Conservation (phyloP, 2,888 invertebrate genomes). For the Nomada goodeniana region DNA sequence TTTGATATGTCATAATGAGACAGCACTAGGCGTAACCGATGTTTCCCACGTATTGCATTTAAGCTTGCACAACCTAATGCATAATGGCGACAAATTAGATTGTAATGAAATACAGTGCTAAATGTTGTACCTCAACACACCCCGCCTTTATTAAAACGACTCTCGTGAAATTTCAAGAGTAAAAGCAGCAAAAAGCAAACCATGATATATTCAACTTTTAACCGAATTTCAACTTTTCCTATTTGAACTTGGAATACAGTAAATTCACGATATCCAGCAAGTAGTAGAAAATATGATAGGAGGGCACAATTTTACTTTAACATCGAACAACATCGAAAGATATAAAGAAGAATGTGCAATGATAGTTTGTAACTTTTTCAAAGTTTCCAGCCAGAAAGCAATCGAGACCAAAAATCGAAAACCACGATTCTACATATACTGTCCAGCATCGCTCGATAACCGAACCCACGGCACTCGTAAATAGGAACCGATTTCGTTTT, state of each 20-base stretch:
- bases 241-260: background rate
- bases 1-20: background rate
- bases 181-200: background rate
- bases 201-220: background rate
- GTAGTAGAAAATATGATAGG: background rate
- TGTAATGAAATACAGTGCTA: conserved; percentile 8
- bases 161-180: background rate
- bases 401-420: background rate
- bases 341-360: background rate
- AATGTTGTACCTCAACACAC: background rate
- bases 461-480: background rate
- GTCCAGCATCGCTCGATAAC: too few relatives aligned
- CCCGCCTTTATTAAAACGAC: background rate
- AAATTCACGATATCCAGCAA: background rate
- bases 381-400: background rate
- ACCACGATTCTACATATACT: background rate
- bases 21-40: background rate
- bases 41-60: conserved; percentile 13
- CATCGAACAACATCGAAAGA: background rate
- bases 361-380: background rate
- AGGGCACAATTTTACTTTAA: background rate
- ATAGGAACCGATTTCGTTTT: background rate
- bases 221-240: background rate
- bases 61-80: conserved; percentile 4
- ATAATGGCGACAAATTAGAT: conserved; percentile 4